These are phyloP conservation scores for Rhinella marina DNA, from an alignment of 2,797 vertebrate genomes.

Conservation along the genomic window DNA sequence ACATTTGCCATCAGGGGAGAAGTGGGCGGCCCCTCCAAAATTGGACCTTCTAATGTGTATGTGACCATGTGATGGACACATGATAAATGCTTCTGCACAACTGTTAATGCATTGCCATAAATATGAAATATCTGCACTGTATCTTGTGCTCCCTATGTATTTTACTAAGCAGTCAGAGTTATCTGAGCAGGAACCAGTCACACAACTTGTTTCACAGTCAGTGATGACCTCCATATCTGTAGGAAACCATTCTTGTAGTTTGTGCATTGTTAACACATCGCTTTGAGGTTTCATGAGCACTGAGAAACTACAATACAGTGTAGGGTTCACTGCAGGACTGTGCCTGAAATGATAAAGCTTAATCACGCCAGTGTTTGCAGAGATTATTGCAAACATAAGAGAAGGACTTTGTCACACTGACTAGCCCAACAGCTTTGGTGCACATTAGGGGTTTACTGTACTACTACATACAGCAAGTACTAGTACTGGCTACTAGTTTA, in stretches of 20 bases:
- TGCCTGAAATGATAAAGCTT: conserved; percentile 17
- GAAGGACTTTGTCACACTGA: neutral
- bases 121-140: neutral
- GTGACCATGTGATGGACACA: too few relatives aligned
- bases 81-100: neutral
- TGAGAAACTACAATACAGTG: neutral
- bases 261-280: neutral
- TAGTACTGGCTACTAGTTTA: neutral
- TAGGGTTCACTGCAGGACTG: neutral
- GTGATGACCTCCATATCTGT: neutral
- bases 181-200: neutral
- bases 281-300: neutral
- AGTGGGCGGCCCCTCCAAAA: too few relatives aligned
- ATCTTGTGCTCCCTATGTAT: neutral
- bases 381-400: conserved; percentile 6
- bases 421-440: neutral
- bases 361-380: neutral
- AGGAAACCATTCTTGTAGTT: neutral
- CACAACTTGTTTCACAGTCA: neutral
- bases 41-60: neutral
- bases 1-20: too few relatives aligned
- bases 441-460: neutral
- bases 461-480: neutral
- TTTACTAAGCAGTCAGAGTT: neutral
- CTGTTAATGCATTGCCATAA: neutral